Evolutionary conservation across 2,113 vertebrate species (phyloP), one percentile per base, ranked within the genome.

Genomic region (Charina bottae): DNA sequence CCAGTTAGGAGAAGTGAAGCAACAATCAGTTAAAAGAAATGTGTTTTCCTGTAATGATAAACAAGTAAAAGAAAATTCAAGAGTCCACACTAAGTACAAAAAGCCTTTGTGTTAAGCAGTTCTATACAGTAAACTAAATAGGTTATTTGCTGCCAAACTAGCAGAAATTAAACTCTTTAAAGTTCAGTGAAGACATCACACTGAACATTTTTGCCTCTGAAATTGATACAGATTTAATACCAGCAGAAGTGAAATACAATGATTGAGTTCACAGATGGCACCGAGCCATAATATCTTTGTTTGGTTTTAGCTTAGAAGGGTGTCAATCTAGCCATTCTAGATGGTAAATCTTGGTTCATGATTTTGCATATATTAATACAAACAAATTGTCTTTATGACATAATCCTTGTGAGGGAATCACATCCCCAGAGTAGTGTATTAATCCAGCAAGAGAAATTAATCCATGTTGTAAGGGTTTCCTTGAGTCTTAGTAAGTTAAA

Each of bases 1-100:
- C 83, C 89, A 92, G 83, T 92, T 9, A 85, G 85, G 94, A 92
- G 12, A 84, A 0, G 60, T 90, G 72, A 93, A 91, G 0, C 1
- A 93, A 93, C 58, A n/a, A 21, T 60, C 78, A 24, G 3, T 28
- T 28, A 33, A 92, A 88, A 83, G 2, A 37, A 87, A 92, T 90
- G 33, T 28, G 15, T 0, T 56, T 33, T 10, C 21, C 9, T 28
- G 90, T 19, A 13, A 59, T 85, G 83, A 26, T 90, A 11, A 86
- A 91, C 37, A 93, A 93, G 85, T 6, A 1, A 10, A 37, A 62
- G 15, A 92, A 91, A 86, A 33, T 2, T 85, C 33, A 1, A 89
- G 4, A 91, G 78, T 13, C 83, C 21, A 55, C 92, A 28, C 49
- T 90, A 91, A 78, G 91, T 12, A 92, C 11, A 3, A 85, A 91